Conservation (phyloP, 2,797 vertebrate genomes). For the Lophius americanus region DNA sequence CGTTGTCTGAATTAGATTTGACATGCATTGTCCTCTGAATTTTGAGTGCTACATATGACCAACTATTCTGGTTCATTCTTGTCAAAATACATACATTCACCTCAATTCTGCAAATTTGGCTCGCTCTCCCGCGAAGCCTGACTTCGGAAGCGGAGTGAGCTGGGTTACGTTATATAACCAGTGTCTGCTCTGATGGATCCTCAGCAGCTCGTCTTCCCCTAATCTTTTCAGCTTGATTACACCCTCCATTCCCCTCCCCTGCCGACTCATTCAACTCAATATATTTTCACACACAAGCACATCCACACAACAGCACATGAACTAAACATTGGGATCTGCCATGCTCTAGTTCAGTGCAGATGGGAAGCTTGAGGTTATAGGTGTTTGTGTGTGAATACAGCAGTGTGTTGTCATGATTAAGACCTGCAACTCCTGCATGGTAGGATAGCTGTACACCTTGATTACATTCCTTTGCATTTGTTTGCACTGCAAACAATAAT, state of each 20-base stretch:
- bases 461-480: background rate
- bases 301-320: constrained; percentile 38
- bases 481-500: background rate
- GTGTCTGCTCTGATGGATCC: constrained; percentile 77
- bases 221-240: constrained; percentile 83
- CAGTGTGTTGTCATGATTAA: constrained; percentile 24
- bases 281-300: constrained; percentile 49
- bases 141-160: constrained; percentile 62
- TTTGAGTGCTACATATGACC: constrained; percentile 11
- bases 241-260: constrained; percentile 61
- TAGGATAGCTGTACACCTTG: constrained; percentile 14
- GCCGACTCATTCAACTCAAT: constrained; percentile 59
- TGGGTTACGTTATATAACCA: constrained; percentile 80
- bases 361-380: constrained; percentile 47
- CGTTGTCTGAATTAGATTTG: constrained; percentile 15
- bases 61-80: constrained; percentile 26
- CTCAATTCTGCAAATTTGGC: constrained; percentile 29
- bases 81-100: constrained; percentile 44
- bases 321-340: constrained; percentile 57
- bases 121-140: constrained; percentile 33
- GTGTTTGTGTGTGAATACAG: constrained; percentile 36
- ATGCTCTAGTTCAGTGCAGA: constrained; percentile 73
- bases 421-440: background rate
- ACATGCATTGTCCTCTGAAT: constrained; percentile 26
- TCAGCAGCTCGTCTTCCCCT: constrained; percentile 77